Conservation (phyloP, 1,140 invertebrate species). For the Sinonovacula constricta region DNA sequence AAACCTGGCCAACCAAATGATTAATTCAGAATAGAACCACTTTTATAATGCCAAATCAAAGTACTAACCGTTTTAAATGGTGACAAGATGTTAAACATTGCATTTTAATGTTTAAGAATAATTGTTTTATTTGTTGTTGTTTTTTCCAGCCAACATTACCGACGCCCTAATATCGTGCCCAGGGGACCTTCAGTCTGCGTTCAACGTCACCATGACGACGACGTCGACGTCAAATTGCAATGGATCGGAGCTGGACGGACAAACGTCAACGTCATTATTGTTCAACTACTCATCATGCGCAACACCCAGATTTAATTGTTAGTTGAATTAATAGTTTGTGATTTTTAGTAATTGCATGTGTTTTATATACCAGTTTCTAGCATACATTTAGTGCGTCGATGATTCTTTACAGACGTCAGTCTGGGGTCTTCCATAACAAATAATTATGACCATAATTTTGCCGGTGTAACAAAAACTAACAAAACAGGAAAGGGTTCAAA, state of each 20-base stretch:
- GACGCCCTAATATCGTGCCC: constrained; percentile 23
- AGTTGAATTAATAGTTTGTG: too few species aligned
- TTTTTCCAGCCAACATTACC: neutral
- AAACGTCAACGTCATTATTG: neutral
- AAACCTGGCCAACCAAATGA: neutral
- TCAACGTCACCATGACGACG: constrained; percentile 30
- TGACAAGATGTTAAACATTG: neutral
- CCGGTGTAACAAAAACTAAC: too few species aligned
- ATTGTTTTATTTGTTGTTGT: neutral
- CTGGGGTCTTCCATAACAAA: too few species aligned
- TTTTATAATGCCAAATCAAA: neutral
- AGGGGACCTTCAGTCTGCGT: constrained; percentile 3
- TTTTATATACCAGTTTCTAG: too few species aligned
- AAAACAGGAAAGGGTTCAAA: too few species aligned
- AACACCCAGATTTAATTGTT: constrained; percentile 24
- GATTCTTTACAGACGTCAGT: too few species aligned
- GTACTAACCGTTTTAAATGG: neutral
- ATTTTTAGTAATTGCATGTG: too few species aligned
- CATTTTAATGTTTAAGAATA: neutral
- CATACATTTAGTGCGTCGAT: too few species aligned
- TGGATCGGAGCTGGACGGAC: constrained; percentile 24
- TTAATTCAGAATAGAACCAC: neutral
- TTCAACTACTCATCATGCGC: constrained; percentile 49
- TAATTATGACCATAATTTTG: too few species aligned
- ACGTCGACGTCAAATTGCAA: neutral